Conservation (phyloP, 2,888 invertebrate genomes). For the Craniophora ligustri region DNA sequence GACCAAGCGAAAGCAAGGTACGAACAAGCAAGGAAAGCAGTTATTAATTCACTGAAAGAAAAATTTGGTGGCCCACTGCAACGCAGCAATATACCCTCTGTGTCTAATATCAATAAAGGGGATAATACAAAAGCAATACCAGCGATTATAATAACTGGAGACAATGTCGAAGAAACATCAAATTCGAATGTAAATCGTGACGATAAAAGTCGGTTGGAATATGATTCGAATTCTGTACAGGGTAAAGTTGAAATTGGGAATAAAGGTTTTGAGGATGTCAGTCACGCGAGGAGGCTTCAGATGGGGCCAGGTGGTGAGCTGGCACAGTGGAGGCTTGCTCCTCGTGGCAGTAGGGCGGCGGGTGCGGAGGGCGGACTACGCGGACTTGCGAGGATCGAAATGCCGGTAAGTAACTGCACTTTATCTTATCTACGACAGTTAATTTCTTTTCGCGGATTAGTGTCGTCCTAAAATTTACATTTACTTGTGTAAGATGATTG, state of each 20-base stretch:
- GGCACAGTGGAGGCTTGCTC: slow-evolving; percentile 81
- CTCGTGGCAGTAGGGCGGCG: slow-evolving; percentile 82
- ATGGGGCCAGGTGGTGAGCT: slow-evolving; percentile 83
- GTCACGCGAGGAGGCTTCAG: slow-evolving; percentile 84
- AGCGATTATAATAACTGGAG: slow-evolving; percentile 75
- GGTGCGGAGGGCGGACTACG: slow-evolving; percentile 77
- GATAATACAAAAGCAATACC: slow-evolving; percentile 67
- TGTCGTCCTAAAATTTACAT: slow-evolving; percentile 1
- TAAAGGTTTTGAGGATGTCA: slow-evolving; percentile 67
- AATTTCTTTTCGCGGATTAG: background rate
- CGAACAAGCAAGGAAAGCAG: slow-evolving; percentile 76
- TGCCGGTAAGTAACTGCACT: slow-evolving; percentile 79
- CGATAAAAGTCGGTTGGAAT: slow-evolving; percentile 51
- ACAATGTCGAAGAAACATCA: slow-evolving; percentile 83
- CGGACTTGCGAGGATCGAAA: slow-evolving; percentile 71
- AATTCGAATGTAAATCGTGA: slow-evolving; percentile 79
- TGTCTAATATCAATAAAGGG: slow-evolving; percentile 63
- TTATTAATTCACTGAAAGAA: slow-evolving; percentile 83
- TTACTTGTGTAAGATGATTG: too few relatives aligned
- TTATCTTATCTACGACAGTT: slow-evolving; percentile 13
- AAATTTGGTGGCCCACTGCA: slow-evolving; percentile 67
- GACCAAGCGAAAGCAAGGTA: slow-evolving; percentile 73
- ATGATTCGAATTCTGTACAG: slow-evolving; percentile 53
- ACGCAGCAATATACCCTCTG: slow-evolving; percentile 63
- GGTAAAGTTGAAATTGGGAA: slow-evolving; percentile 66